Evolutionary conservation across 2,888 invertebrate genomes (phyloP), one percentile per base, ranked within the genome.

Genomic region (Leucania comma): DNA sequence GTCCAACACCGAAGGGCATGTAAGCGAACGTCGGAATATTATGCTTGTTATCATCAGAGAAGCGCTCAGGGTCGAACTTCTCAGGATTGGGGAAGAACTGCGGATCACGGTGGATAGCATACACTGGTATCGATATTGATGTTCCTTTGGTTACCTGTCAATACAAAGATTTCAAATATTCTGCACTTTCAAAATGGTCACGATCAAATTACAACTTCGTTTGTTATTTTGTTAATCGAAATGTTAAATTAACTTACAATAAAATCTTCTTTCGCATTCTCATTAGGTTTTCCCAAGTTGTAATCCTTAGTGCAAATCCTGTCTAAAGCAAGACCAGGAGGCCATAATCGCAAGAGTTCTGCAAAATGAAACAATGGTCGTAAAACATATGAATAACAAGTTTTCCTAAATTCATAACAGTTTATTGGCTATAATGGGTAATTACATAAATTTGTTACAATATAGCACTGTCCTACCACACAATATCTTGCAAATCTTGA

Each of bases 31-130:
- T 75, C 10, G 83, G 60, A 20, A 89, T 85, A 0, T 92, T 93
- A 0, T 90, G 86, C 78, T 95, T 96, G 79, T 96, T 97, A 74
- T 96, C 96, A 0, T 96, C 95, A 22, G 90, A 96, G 79, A 96
- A 97, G 42, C 96, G 86, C 77, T 96, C 91, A n/a, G 97, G 97
- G 81, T 96, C 95, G 72, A 97, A 97, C 86, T 94, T 95, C 0
- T 84, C 80, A 0, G 97, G 97, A 50, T 96, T 91, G 0, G 95
- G 93, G 83, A 90, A 96, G 84, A 68, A 79, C 24, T 83, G 54
- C 10, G 83, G 93, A 46, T 83, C 83, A 1, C 73, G 80, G 17
- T 83, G 83, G 38, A 83, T 32, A 9, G 64, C 70, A 10, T 29
- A 50, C 0, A 50, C 58, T 17, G 83, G 83, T 29, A 83, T 74